phyloP scores from a whole-genome alignment of 2,888 invertebrate genomes.

The Halictus quadricinctus region DNA sequence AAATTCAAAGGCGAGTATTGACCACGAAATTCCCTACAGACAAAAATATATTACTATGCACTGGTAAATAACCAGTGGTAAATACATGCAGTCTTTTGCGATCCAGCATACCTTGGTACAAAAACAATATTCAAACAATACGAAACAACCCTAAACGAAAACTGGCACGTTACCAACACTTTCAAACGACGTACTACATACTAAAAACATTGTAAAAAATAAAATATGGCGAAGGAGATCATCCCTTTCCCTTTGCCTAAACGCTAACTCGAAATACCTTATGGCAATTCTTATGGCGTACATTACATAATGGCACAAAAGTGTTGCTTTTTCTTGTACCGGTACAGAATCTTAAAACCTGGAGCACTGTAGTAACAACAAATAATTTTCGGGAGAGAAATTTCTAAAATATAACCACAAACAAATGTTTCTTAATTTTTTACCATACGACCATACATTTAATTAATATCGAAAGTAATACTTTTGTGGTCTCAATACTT shows the following conservation, averaged over 20 bases:
- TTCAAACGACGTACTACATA: constrained; percentile 30
- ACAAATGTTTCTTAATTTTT: not conserved
- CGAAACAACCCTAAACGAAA: constrained; percentile 20
- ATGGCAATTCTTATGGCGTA: constrained; percentile 74
- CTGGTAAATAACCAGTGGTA: constrained; percentile 55
- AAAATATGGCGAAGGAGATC: constrained; percentile 52
- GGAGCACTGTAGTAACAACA: constrained; percentile 21
- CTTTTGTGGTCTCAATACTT: not conserved
- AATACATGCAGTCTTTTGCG: constrained; percentile 72
- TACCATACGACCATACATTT: not conserved
- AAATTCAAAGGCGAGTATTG: constrained; percentile 2
- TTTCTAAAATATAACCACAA: not conserved
- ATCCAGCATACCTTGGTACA: constrained; percentile 59
- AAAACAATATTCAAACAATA: constrained; percentile 45
- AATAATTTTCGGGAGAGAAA: constrained; percentile 19
- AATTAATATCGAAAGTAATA: constrained; percentile 5
- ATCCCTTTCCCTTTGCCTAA: constrained; percentile 24
- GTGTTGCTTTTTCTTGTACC: constrained; percentile 47
- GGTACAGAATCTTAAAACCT: constrained; percentile 21
- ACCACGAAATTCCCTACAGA: constrained; percentile 37
- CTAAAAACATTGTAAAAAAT: constrained; percentile 51
- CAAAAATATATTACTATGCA: constrained; percentile 68
- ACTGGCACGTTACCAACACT: constrained; percentile 23
- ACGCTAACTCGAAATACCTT: constrained; percentile 55
- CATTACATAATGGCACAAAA: constrained; percentile 66